Conservation (phyloP, 2,113 vertebrate genomes). For the Rhizomys pruinosus region DNA sequence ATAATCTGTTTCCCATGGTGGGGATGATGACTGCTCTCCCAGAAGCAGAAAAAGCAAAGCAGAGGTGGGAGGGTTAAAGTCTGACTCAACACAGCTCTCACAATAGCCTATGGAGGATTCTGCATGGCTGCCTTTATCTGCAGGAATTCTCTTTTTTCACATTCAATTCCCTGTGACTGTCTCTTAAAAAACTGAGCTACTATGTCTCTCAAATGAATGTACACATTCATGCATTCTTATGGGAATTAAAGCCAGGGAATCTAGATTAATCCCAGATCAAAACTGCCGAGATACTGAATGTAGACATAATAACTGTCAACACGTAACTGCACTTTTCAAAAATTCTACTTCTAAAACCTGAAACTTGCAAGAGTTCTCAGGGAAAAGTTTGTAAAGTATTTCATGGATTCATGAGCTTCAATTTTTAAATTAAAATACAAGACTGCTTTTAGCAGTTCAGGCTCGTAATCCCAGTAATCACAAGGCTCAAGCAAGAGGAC, state of each 20-base stretch:
- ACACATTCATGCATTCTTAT: constrained; percentile 48
- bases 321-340: constrained; percentile 63
- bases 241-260: constrained; percentile 73
- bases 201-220: constrained; percentile 63
- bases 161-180: constrained; percentile 48
- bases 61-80: constrained; percentile 50
- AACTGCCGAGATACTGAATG: constrained; percentile 58
- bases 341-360: constrained; percentile 30
- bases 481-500: background rate
- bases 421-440: background rate
- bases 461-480: background rate
- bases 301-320: constrained; percentile 53
- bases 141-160: constrained; percentile 32
- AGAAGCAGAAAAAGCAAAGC: constrained; percentile 35
- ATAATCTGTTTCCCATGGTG: background rate
- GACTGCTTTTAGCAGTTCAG: background rate
- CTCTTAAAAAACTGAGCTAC: constrained; percentile 59
- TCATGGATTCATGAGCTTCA: background rate
- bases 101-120: constrained; percentile 36
- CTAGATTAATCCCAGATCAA: constrained; percentile 65
- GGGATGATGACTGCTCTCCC: background rate
- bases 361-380: constrained; percentile 13
- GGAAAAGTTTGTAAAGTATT: constrained; percentile 4
- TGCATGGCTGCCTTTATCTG: constrained; percentile 40
- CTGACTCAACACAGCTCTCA: constrained; percentile 32